Conservation (phyloP, 2,113 vertebrate genomes). For the Dascyllus trimaculatus region DNA sequence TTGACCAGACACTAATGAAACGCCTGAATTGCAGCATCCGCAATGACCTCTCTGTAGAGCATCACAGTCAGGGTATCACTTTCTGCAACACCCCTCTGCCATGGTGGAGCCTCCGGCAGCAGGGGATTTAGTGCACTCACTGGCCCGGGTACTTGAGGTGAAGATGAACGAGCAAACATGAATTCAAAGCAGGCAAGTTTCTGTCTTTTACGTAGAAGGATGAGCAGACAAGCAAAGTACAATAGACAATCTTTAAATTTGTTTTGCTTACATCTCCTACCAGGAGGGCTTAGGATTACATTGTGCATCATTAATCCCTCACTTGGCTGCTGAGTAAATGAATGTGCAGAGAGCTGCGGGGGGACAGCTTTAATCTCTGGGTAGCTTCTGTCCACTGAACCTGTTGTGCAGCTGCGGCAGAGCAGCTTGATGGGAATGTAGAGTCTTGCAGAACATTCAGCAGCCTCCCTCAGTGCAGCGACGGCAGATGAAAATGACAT, state of each 20-base stretch:
- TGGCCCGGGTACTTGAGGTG: not conserved
- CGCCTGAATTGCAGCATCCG: slow-evolving; percentile 5
- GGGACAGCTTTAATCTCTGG: slow-evolving; percentile 34
- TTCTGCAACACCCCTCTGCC: slow-evolving; percentile 13
- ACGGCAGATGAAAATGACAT: not conserved
- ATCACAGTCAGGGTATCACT: slow-evolving; percentile 23
- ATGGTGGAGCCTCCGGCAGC: not conserved
- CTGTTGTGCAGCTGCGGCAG: slow-evolving; percentile 13
- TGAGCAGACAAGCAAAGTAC: slow-evolving; percentile 16
- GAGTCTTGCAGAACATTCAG: not conserved
- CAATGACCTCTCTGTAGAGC: slow-evolving; percentile 11
- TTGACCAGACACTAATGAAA: slow-evolving; percentile 35
- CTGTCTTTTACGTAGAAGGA: slow-evolving; percentile 12
- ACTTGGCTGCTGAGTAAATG: slow-evolving; percentile 27
- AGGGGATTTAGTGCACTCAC: not conserved
- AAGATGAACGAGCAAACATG: slow-evolving; percentile 38
- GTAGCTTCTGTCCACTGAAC: slow-evolving; percentile 25
- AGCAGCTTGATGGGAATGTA: slow-evolving; percentile 10
- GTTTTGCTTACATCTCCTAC: slow-evolving; percentile 23
- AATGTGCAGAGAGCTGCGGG: not conserved
- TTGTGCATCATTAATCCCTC: slow-evolving; percentile 33
- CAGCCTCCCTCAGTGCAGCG: not conserved
- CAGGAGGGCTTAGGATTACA: not conserved
- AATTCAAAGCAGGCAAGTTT: slow-evolving; percentile 40
- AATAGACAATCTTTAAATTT: slow-evolving; percentile 32